Evolutionary conservation across 64 coral and sea anemone genomes (phyloP), one percentile per base, ranked within the genome.

Genomic region (Stylophora pistillata): DNA sequence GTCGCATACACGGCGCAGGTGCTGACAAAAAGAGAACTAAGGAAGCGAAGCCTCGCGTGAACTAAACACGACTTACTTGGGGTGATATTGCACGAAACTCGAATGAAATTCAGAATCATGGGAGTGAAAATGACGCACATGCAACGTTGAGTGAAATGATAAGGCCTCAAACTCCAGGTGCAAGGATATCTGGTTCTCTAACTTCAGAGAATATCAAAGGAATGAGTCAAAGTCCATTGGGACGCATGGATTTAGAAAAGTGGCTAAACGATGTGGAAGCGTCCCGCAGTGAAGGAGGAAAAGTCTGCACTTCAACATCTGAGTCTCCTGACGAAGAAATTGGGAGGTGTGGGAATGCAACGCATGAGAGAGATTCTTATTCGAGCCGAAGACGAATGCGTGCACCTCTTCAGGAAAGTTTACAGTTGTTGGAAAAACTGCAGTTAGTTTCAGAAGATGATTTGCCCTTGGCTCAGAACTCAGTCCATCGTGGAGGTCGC

Each of bases 181-280:
- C 77, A 64, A 27, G 17, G 16, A 23, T 58, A 47, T 55, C 53
- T 10, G 52, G 1, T 33, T 62, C 55, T n/a, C 2, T 34, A 23
- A 73, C 65, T 12, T 3, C 21, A 64, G 59, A 11, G 31, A 88
- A 74, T 63, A n/a, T 18, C 4, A 30, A 17, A 88, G 77, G 88
- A 64, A 53, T 31, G 10, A 15, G n/a, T 65, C 32, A 77, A 81
- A 74, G 26, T 26, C 59, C 74, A 32, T 26, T 62, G 58, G 31
- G 26, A 5, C 60, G 81, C 23, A 71, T 68, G 21, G n/a, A 63
- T 15, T 57, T 93, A 9, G 57, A 86, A 16, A 89, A 96, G 26
- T 89, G 86, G 94, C 59, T 89, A 14, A 61, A 32, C 6, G 74
- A 93, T 26, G 86, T 87, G 6, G 79, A 82, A 30, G 59, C 31